Evolutionary conservation across 2,113 vertebrate species (phyloP), one percentile per base, ranked within the genome.

Genomic region (Phalacrocorax aristotelis): DNA sequence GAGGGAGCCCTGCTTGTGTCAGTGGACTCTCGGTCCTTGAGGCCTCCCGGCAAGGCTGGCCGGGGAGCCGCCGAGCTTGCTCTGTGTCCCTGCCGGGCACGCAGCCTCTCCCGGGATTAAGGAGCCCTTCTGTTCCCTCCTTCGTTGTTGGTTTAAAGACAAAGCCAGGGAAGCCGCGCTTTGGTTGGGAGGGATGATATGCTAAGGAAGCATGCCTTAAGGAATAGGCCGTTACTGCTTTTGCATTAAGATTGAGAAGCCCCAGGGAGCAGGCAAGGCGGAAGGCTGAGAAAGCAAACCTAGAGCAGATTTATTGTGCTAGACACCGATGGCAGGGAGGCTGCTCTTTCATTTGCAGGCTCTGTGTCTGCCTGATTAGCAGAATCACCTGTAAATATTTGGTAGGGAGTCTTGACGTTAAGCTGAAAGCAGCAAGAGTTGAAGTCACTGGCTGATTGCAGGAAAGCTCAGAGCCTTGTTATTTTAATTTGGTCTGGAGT

Each of bases 331-430:
- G 93, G 70, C 89, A 87, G 62, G 60, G 84, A 89, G 95, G 62
- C 57, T 74, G 79, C 64, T 96, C 71, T 96, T 93, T 92, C 62
- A 82, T 95, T 94, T 93, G 68, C 55, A 83, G 75, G 34, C 54
- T 71, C 64, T 69, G 66, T 64, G 64, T 76, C 94, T 94, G 90
- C 78, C 78, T 94, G 82, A 95, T 94, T 80, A 96, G 68, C 79
- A 83, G 25, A 92, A 69, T 70, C 48, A 79, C 51, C 71, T 64
- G 85, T 90, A 82, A 94, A 95, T 79, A 78, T 54, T 76, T 78
- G 60, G 18, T 70, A 48, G 61, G 46, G 30, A 88, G 93, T 65
- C 44, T 15, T 90, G 90, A 85, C 77, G 74, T 77, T 55, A 91
- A 84, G 51, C 30, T 88, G 70, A 96, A 91, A 87, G 54, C 42